phyloP scores from a whole-genome alignment of 1,140 invertebrate genomes.

The Panulirus ornatus region DNA sequence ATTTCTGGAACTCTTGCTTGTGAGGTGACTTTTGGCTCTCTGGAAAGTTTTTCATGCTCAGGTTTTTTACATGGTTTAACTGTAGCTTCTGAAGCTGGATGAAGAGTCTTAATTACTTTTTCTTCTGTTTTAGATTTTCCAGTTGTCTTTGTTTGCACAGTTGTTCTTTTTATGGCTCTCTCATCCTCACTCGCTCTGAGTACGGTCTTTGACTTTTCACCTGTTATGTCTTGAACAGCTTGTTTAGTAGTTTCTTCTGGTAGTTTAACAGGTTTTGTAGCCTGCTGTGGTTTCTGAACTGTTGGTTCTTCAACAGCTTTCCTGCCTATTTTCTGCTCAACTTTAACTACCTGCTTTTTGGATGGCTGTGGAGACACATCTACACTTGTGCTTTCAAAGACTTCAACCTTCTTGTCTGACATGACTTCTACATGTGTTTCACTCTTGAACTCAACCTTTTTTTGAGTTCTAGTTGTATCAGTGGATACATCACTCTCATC shows the following conservation, averaged over 20 bases:
- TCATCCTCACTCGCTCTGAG: constrained; percentile 8
- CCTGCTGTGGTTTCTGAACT: constrained; percentile 12
- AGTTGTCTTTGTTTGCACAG: neutral
- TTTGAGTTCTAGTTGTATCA: constrained; percentile 57
- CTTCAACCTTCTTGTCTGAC: constrained; percentile 74
- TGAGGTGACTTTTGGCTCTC: neutral
- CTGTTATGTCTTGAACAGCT: neutral
- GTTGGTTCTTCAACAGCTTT: constrained; percentile 18
- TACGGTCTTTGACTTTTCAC: constrained; percentile 3
- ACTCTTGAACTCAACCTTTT: constrained; percentile 71
- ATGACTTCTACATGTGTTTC: constrained; percentile 72
- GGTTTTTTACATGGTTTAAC: constrained; percentile 15
- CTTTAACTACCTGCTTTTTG: constrained; percentile 45
- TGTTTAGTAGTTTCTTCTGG: constrained; percentile 17
- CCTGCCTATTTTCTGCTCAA: constrained; percentile 42
- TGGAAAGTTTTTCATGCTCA: neutral
- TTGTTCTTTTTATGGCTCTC: neutral
- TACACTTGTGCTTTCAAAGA: constrained; percentile 56
- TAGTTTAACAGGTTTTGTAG: constrained; percentile 20
- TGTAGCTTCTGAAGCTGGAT: neutral
- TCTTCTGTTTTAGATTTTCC: constrained; percentile 20
- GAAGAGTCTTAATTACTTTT: neutral
- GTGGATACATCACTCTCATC: constrained; percentile 73
- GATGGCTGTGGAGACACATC: constrained; percentile 57
- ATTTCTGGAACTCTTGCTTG: constrained; percentile 41